Evolutionary conservation across 2,888 invertebrate species (phyloP), one percentile per base, ranked within the genome.

Genomic region (Salpingus planirostris): DNA sequence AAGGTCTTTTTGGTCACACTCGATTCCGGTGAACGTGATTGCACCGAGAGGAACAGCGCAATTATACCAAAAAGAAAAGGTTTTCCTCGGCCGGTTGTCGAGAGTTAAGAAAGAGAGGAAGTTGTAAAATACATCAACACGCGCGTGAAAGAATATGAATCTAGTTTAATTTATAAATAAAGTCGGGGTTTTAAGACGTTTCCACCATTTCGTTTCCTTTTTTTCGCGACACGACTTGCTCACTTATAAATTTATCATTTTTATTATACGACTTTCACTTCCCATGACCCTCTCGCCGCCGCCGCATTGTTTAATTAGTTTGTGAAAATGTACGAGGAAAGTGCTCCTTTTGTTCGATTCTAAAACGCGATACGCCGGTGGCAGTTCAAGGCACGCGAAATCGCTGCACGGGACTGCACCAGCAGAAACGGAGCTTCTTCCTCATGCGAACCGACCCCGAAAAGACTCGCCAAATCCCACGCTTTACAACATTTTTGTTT

Each of bases 191-290:
- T 18, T 18, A 7, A 18, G 6, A 8, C 18, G 8, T 18, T 18
- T 18, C 8, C 6, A 8, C 18, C 18, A 18, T 18, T 18, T n/a
- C n/a, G n/a, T n/a, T n/a, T n/a, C 18, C 8, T 18, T 18, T 7
- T 18, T 18, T 7, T 8, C 18, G 8, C 18, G 6, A 8, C 8
- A 18, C 8, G 18, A 6, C 6, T n/a, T n/a, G n/a, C n/a, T n/a
- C n/a, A n/a, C n/a, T 18, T 18, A 18, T 8, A 18, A 18, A 18
- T 18, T 18, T 18, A 8, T 18, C n/a, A n/a, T n/a, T n/a, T n/a
- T n/a, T n/a, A n/a, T n/a, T n/a, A n/a, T n/a, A n/a, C n/a, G n/a
- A 35, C 35, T 35, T 35, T 35, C 35, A 35, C 30, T 35, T 30
- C 35, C 27, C 35, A 35, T 27, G 35, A 35, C 25, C 35, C 35